Evolutionary conservation across 2,113 vertebrate species (phyloP), one percentile per base, ranked within the genome.

Genomic region (Platysternon megacephalum): DNA sequence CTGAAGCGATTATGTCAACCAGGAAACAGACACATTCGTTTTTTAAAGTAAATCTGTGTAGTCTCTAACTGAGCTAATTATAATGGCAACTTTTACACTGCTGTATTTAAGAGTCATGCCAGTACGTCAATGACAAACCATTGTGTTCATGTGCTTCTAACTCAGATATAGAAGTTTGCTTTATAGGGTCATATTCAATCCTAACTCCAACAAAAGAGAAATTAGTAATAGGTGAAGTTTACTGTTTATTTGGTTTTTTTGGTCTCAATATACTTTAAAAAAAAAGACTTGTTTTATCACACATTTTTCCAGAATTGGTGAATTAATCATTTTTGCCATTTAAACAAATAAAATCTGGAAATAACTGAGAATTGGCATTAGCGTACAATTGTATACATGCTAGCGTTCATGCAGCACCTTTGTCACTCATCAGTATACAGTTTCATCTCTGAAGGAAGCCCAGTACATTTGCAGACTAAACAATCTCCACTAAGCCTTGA

Each of bases 21-120:
- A 28, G 3, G 12, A 72, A 95, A 80, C 86, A 93, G 91, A 82
- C 82, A 81, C 29, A 3, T 61, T 85, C 92, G 93, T 65, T 94
- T 95, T 65, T 96, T 91, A 85, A 88, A 93, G 83, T 72, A 90
- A 79, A 93, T 78, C 91, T 92, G 1, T 84, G 94, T 93, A 42
- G 87, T n/a, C 95, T 91, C 90, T 65, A 51, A 81, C 72, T 11
- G 74, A 91, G 94, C 82, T 95, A 94, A 96, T 96, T 95, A 95
- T 35, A 92, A 88, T 4, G 85, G 89, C 80, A 87, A 84, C 88
- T 96, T 94, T 22, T 94, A 84, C 72, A 61, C 1, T 22, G 0
- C 65, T 91, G 79, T 28, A 93, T 94, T 85, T 51, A 96, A 89
- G 87, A 26, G 88, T 95, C 90, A 72, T 94, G 92, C 96, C 96